phyloP scores from a whole-genome alignment of 2,113 vertebrate species.

The Oreochromis niloticus region DNA sequence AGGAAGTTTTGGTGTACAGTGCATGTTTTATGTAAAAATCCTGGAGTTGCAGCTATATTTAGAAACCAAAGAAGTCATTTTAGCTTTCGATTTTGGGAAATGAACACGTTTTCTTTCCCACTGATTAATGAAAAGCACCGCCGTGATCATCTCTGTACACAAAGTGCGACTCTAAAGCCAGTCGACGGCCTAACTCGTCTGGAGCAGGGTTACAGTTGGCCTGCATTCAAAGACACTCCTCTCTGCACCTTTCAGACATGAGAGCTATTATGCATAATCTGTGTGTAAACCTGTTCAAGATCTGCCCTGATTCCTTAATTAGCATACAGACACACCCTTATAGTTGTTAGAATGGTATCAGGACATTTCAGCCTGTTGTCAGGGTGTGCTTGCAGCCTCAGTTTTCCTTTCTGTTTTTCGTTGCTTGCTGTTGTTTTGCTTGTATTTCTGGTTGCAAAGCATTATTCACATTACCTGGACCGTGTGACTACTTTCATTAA shows the following conservation, averaged over 20 bases:
- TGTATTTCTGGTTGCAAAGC: not conserved
- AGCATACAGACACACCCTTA: not conserved
- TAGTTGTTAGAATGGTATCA: not conserved
- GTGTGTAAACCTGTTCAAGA: not conserved
- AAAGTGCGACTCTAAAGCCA: not conserved
- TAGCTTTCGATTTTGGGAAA: constrained; percentile 2
- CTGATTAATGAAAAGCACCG: not conserved
- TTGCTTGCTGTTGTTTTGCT: accelerated
- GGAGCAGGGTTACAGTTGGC: not conserved
- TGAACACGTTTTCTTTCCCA: not conserved
- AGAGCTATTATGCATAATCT: not conserved
- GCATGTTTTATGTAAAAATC: not conserved
- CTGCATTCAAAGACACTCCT: not conserved
- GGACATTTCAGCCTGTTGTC: not conserved
- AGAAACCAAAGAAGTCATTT: not conserved
- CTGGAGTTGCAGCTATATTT: not conserved
- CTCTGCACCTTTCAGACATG: not conserved
- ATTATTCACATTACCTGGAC: not conserved
- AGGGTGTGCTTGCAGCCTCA: not conserved
- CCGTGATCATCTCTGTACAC: not conserved
- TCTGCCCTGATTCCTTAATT: not conserved
- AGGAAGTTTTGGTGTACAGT: not conserved
- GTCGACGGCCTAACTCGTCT: too few species aligned
- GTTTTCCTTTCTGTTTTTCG: not conserved
- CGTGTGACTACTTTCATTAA: not conserved